Evolutionary conservation across 30 jellyfish, hydroid and myxozoan genomes (phyloP), one percentile per base, ranked within the genome.

Genomic region (Phacellophora camtschatica): DNA sequence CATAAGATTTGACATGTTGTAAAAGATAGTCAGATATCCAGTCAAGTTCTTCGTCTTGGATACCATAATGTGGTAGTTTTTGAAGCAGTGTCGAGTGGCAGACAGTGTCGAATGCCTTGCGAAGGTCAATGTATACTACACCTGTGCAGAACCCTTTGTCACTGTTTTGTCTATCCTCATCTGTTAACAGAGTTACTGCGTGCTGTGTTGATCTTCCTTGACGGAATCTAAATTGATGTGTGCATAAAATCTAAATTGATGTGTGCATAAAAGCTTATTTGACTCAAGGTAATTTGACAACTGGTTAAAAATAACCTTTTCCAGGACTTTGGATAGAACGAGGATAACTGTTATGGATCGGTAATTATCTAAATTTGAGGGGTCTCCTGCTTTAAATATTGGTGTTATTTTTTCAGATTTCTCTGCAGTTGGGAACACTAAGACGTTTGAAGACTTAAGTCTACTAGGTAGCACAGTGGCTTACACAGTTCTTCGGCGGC

Each of bases 141-240:
- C 91, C 91, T 9, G 55, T 77, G 30, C 54, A 61, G 16, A 51
- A 30, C 63, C 86, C 85, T 79, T 82, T 82, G 75, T 68, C 94
- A 79, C 67, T 82, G 94, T 50, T 82, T 50, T 82, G 79, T 51
- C 94, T 49, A 54, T 67, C 53, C 88, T 82, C 54, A 13, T 68
- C 80, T 32, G 94, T 36, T 18, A 82, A 37, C 64, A 41, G 41
- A 54, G 94, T 68, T 4, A 82, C 94, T 30, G 94, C 94, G 49
- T 82, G 63, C 46, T 75, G 78, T n/a, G 81, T 67, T 18, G 94
- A 82, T 82, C 87, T 79, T 54, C 81, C 81, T 39, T 75, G 88
- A 18, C 94, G 74, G 45, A 82, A 82, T 19, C 94, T 79, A 82
- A 53, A 69, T 69, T 82, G 94, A 69, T 64, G 84, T 42, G 77